Evolutionary conservation across 2,888 invertebrate genomes (phyloP).

Genomic region (Machimus atricapillus): DNA sequence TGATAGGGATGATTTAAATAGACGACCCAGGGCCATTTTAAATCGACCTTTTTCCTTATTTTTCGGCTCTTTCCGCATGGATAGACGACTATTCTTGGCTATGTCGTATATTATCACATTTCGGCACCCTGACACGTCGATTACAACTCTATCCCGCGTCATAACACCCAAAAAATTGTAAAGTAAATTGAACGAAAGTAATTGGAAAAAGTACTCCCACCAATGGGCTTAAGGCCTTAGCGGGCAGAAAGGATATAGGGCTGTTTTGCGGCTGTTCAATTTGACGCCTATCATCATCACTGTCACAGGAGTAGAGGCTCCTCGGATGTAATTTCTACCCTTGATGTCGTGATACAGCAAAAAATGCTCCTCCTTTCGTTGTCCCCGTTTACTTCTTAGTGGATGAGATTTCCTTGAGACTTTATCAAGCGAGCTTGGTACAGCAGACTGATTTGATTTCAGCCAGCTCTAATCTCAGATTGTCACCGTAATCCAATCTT

Average conservation of each 20-base stretch:
- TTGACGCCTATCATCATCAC: conserved; percentile 40
- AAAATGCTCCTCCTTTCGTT: background rate
- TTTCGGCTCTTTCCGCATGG: background rate
- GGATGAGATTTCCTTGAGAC: background rate
- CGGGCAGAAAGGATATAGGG: background rate
- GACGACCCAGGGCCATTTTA: background rate
- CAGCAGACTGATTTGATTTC: conserved; percentile 42
- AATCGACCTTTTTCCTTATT: background rate
- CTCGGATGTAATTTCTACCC: background rate
- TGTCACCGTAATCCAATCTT: conserved; percentile 16
- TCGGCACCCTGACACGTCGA: background rate
- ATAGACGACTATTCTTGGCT: conserved; percentile 4
- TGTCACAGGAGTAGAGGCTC: background rate
- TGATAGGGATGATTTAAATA: background rate
- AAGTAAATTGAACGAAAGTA: conserved; percentile 45
- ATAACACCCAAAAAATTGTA: conserved; percentile 43
- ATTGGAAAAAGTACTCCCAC: conserved; percentile 29
- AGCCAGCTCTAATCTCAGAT: conserved; percentile 1
- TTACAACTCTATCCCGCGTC: conserved; percentile 18
- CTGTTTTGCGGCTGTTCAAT: conserved; percentile 36
- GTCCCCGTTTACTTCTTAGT: background rate
- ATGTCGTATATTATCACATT: background rate
- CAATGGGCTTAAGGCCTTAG: background rate
- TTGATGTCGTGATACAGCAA: background rate
- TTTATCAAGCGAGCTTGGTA: background rate